A percentile compares a stretch with the other conserved stretches of the same genome.
Evolutionary conservation across 1,140 invertebrate genomes (phyloP).

Genomic region (Drosophila ironensis): DNA sequence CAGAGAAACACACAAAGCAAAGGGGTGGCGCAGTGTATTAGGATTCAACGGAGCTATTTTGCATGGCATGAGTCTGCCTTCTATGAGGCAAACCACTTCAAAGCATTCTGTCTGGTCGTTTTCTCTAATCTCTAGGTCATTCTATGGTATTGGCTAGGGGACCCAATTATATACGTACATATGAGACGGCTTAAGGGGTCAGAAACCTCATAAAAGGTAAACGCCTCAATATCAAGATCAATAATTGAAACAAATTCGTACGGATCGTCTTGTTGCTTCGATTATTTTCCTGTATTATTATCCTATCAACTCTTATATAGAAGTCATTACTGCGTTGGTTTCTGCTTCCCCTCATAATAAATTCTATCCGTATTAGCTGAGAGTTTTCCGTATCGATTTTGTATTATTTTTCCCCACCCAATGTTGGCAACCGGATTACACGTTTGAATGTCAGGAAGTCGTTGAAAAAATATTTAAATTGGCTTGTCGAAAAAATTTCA

Average conservation of each 20-base stretch:
- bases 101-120: constrained; percentile 27
- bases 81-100: constrained; percentile 11
- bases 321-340: neutral
- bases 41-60: constrained; percentile 39
- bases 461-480: constrained; percentile 11
- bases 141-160: constrained; percentile 42
- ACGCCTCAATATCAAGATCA: too few relatives aligned
- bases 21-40: neutral
- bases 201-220: too few relatives aligned
- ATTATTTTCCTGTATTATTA: too few relatives aligned
- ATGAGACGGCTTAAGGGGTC: too few relatives aligned
- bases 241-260: too few relatives aligned
- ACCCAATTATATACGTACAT: neutral
- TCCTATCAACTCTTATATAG: too few relatives aligned
- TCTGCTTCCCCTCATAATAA: constrained; percentile 7
- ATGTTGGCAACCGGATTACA: constrained; percentile 12
- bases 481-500: neutral
- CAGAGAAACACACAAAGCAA: neutral
- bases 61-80: constrained; percentile 10
- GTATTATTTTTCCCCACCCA: neutral
- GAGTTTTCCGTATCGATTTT: neutral
- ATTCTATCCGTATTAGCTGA: constrained; percentile 14
- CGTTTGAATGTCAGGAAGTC: constrained; percentile 4
- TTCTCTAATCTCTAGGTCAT: constrained; percentile 33
- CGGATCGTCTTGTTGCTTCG: too few relatives aligned